Evolutionary conservation across 2,888 invertebrate genomes (phyloP), one percentile per base, ranked within the genome.

Genomic region (Stegophylla sp.): DNA sequence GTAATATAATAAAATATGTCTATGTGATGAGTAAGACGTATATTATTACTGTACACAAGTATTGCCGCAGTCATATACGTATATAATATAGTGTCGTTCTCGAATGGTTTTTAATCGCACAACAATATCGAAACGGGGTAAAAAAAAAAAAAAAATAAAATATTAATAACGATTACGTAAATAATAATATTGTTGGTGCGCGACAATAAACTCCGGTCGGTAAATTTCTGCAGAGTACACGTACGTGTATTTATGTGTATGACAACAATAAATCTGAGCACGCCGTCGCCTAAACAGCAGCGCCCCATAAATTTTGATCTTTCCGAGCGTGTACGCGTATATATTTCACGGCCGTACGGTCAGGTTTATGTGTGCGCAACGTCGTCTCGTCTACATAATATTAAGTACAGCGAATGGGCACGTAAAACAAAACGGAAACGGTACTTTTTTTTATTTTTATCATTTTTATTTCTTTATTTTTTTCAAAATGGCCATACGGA

Each of bases 121-220:
- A n/a, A 34, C 28, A 1, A 34, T 26, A 51, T 41, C 48, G 28
- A 20, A 51, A 63, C 20, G 48, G 34, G 51, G 51, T 41, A 41
- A 7, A 45, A 43, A 45, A 61, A 45, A 26, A 63, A 43, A 64
- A 43, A 23, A 0, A 63, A n/a, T 26, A 15, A 63, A 20, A 20
- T 23, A 45, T n/a, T 48, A 28, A 43, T 66, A 66, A 69, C 69
- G 34, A 53, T 34, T 28, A 41, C 59, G 26, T 26, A 28, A 5
- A 56, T 23, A 20, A 56, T 23, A 20, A 43, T 56, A 23, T 41
- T 76, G 28, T 53, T 23, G n/a, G 10, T 23, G 75, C 13, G 9
- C 23, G 75, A 56, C 71, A 23, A 71, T 71, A 79, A 71, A 71
- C 79, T 71, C 3, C 79, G 71, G 79, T 79, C 79, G 61, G 79